Conservation (phyloP, 1,140 invertebrate species). For the Diprion similis region DNA sequence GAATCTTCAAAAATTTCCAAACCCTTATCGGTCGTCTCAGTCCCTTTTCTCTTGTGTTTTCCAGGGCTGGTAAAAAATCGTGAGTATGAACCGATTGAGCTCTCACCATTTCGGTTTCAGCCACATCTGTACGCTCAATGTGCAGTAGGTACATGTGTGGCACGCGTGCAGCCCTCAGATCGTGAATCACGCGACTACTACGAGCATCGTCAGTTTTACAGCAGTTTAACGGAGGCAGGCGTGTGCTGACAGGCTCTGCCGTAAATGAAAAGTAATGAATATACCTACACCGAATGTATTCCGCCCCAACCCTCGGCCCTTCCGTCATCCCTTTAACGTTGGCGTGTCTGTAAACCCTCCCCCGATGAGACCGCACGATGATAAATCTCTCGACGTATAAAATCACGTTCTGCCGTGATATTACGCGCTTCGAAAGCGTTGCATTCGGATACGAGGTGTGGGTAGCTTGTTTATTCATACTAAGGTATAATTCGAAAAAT, state of each 20-base stretch:
- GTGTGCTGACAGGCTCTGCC: background rate
- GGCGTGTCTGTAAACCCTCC: background rate
- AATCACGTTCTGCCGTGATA: background rate
- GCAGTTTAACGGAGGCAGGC: background rate
- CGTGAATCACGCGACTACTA: background rate
- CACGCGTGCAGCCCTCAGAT: background rate
- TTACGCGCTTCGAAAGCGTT: too few species aligned
- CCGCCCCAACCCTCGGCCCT: background rate
- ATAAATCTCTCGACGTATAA: conserved; percentile 1
- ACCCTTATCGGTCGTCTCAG: too few species aligned
- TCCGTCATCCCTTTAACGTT: background rate
- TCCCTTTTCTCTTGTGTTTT: too few species aligned
- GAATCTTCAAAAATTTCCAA: too few species aligned
- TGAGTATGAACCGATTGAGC: too few species aligned
- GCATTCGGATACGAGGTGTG: too few species aligned
- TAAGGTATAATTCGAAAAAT: too few species aligned
- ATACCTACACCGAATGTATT: background rate
- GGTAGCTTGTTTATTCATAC: too few species aligned
- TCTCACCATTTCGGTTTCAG: too few species aligned
- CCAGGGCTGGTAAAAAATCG: too few species aligned
- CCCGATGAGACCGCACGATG: background rate
- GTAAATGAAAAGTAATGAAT: conserved; percentile 8
- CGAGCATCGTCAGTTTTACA: background rate
- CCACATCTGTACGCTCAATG: too few species aligned
- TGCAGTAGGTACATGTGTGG: too few species aligned